A percentile compares a stretch with the other conserved stretches of the same genome.
Conservation (phyloP, 2,797 vertebrate genomes). For the Crypturellus tataupa region DNA sequence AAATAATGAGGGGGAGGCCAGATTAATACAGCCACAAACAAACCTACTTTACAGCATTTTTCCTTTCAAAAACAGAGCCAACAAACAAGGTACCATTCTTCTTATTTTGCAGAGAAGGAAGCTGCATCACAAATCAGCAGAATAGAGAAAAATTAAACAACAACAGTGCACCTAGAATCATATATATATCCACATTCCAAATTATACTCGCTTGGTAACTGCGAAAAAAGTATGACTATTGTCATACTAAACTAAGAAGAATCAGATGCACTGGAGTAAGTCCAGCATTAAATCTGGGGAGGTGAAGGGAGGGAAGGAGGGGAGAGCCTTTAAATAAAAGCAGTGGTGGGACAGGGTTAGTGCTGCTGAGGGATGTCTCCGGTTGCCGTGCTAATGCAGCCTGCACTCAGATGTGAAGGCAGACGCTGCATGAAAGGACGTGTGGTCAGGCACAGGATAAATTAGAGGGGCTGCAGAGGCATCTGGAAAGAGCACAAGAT, state of each 20-base stretch:
- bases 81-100: background rate
- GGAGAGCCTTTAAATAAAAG: background rate
- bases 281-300: background rate
- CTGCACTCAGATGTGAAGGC: background rate
- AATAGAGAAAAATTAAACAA: background rate
- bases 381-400: background rate
- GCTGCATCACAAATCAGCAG: slow-evolving; percentile 1
- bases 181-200: background rate
- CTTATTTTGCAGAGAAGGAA: background rate
- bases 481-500: background rate
- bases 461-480: background rate
- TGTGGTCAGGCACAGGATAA: background rate
- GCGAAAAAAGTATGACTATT: background rate
- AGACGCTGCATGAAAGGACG: background rate
- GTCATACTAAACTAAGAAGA: background rate
- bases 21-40: background rate
- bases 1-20: background rate
- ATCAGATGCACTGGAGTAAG: background rate
- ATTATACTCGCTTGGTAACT: background rate
- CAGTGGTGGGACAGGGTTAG: background rate
- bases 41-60: background rate
- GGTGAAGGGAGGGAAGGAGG: background rate
- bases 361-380: background rate
- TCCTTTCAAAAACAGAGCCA: background rate
- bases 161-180: background rate